Conservation (phyloP, 2,113 vertebrate genomes). For the Mus musculus region DNA sequence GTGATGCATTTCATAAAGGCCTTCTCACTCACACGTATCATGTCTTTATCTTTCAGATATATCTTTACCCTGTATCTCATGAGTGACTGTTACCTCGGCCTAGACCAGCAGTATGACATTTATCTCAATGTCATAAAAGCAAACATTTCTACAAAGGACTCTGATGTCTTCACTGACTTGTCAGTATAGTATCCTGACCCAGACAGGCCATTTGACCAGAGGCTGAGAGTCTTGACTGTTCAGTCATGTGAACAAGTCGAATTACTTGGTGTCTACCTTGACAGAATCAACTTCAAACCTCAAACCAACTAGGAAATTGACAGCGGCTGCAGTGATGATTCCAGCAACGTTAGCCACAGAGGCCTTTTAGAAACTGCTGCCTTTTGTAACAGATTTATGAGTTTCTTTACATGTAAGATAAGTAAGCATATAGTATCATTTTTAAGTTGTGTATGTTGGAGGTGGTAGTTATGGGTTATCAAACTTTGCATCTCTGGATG, state of each 20-base stretch:
- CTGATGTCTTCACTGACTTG: constrained; percentile 77
- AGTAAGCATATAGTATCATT: constrained; percentile 64
- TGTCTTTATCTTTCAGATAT: constrained; percentile 86
- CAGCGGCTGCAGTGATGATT: constrained; percentile 79
- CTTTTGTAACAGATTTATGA: constrained; percentile 78
- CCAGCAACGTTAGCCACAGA: constrained; percentile 81
- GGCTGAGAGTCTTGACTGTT: constrained; percentile 65
- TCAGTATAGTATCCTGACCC: constrained; percentile 79
- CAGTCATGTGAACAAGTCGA: constrained; percentile 69
- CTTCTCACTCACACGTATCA: not conserved
- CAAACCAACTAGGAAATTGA: constrained; percentile 76
- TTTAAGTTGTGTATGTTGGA: constrained; percentile 70
- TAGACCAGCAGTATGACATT: constrained; percentile 99
- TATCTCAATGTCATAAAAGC: constrained; percentile 90
- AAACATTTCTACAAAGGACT: constrained; percentile 86
- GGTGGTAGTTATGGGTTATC: constrained; percentile 68
- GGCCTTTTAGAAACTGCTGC: constrained; percentile 84
- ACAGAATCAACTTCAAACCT: constrained; percentile 86
- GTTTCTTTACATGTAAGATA: constrained; percentile 71
- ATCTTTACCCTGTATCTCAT: constrained; percentile 98
- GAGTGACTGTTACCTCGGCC: constrained; percentile 98
- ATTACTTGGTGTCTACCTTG: constrained; percentile 82
- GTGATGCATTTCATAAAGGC: not conserved
- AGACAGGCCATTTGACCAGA: constrained; percentile 57
- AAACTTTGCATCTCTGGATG: constrained; percentile 52